These are phyloP conservation scores for Daboia siamensis DNA, from an alignment of 2,113 vertebrate species.

Conservation along the genomic window DNA sequence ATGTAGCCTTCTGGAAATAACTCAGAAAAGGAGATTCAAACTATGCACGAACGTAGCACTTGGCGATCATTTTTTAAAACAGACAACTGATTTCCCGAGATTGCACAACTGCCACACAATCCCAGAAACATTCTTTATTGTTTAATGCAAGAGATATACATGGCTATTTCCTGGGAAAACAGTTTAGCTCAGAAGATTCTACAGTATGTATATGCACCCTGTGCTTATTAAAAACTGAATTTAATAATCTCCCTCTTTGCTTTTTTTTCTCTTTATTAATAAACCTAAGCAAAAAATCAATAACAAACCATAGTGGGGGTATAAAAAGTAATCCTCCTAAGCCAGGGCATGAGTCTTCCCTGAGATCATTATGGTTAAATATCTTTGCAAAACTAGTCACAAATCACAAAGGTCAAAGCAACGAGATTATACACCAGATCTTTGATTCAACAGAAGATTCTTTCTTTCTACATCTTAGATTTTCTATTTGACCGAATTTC, in stretches of 20 bases:
- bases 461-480: not conserved
- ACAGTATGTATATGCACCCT: not conserved
- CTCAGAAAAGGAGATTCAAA: not conserved
- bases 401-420: not conserved
- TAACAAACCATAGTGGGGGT: not conserved
- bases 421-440: not conserved
- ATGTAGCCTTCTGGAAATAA: not conserved
- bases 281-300: not conserved
- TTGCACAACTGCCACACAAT: not conserved
- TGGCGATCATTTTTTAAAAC: not conserved
- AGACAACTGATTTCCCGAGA: not conserved
- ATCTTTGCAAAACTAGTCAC: not conserved
- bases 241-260: not conserved
- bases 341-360: not conserved
- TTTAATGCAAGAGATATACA: not conserved
- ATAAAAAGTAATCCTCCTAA: not conserved
- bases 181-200: not conserved
- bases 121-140: not conserved
- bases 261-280: not conserved
- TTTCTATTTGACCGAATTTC: not conserved
- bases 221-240: not conserved
- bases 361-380: not conserved
- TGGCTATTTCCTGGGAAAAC: not conserved
- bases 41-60: not conserved
- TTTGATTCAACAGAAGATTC: not conserved